Evolutionary conservation across 1,140 invertebrate species (phyloP).

Genomic region (Drosophila lini): DNA sequence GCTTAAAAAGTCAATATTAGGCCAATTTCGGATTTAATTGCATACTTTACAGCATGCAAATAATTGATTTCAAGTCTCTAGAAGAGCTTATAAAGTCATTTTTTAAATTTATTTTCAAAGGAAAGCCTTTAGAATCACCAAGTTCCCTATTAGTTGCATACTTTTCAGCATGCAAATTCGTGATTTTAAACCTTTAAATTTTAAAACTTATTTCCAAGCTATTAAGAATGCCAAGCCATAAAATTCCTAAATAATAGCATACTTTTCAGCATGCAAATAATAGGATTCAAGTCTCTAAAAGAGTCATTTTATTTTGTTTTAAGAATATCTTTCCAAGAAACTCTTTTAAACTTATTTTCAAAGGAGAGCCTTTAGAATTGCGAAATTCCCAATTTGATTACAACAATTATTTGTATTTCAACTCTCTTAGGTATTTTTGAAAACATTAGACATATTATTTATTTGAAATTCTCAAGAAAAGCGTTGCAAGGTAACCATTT

Average conservation of each 20-base stretch:
- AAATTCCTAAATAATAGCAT: neutral
- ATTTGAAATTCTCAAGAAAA: neutral
- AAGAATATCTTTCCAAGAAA: no score
- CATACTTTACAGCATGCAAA: neutral
- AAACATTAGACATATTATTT: neutral
- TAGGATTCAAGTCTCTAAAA: neutral
- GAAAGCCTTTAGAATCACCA: no score
- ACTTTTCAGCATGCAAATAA: neutral
- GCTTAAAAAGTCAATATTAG: neutral
- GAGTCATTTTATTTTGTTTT: no score
- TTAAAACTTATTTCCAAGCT: no score
- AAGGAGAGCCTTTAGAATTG: neutral
- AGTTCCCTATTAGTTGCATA: neutral
- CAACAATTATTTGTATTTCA: neutral
- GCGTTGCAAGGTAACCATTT: constrained; percentile 6
- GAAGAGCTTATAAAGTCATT: no score
- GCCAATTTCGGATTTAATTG: no score
- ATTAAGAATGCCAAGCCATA: no score
- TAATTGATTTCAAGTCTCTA: neutral
- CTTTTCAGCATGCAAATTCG: neutral
- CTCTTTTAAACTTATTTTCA: no score
- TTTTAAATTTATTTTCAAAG: no score
- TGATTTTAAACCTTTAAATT: neutral
- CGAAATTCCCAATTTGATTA: no score
- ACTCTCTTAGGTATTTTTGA: neutral